Evolutionary conservation across 1,140 invertebrate genomes (phyloP), one percentile per base, ranked within the genome.

Genomic region (Conus betulinus): DNA sequence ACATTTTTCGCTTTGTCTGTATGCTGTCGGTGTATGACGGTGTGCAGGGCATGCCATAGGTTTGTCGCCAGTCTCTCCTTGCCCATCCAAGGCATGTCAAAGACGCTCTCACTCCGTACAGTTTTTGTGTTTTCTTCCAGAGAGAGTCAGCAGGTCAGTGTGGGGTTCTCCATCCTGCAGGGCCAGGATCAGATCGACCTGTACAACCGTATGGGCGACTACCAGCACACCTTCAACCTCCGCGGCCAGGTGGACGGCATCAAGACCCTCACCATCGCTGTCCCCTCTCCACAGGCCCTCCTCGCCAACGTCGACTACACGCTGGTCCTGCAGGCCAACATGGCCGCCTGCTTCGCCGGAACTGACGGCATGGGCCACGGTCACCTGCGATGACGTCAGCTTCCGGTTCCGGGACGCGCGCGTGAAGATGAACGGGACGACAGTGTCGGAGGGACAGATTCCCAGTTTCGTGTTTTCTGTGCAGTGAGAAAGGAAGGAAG

Each of bases 331-430:
- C 85, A 87, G 27, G 85, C 85, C 67, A 57, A 78, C 52, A 87
- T 87, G 85, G 71, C 85, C 52, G 71, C 67, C 67, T 87, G 85
- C 53, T 87, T 55, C 74, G 74, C 51, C 85, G 85, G 85, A 25
- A 87, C 27, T 23, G 67, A 87, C 27, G 85, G 85, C 71, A 78
- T 78, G 85, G 85, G 57, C 8, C 57, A 60, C 71, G n/a, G 52
- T 87, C 71, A 25, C 71, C n/a, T 74, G 71, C n/a, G 85, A 87
- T 87, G 85, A 87, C 71, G 85, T 39, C 74, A 79, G 2, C 53
- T 87, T 87, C 85, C 71, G 85, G 71, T 87, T 87, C 85, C 85
- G 85, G 85, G 85, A 87, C 25, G 85, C 85, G 52, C 85, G 13
- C 17, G 71, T 87, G 6, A 87, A 87, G 71, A 5, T 87, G 71